Percentiles rank a stretch among this genome's conserved stretches.
These are phyloP conservation scores for Scyliorhinus canicula DNA, from an alignment of 2,797 vertebrate genomes.

Conservation along the genomic window DNA sequence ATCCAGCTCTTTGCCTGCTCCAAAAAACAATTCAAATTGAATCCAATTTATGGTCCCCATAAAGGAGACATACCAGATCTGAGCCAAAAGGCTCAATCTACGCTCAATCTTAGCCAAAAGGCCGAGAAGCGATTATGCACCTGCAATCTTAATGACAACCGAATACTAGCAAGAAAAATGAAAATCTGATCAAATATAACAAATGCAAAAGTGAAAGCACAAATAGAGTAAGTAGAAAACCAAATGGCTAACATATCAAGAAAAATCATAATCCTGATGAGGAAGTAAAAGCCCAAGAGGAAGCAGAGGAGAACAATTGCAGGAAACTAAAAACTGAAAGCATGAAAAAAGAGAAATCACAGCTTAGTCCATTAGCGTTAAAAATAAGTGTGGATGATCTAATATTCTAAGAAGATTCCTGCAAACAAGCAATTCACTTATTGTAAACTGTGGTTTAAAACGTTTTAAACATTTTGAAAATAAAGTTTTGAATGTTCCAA, in stretches of 20 bases:
- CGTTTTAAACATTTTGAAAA: not conserved
- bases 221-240: not conserved
- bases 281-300: slow-evolving; percentile 3
- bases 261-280: not conserved
- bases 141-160: too few species aligned
- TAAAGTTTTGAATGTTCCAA: not conserved
- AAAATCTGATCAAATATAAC: not conserved
- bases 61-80: too few species aligned
- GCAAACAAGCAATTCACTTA: not conserved
- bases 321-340: slow-evolving; percentile 27
- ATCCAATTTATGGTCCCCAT: too few species aligned
- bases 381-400: not conserved
- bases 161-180: not conserved
- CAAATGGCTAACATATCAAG: not conserved
- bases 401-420: not conserved
- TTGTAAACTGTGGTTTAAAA: not conserved
- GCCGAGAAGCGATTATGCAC: not conserved
- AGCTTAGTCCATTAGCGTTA: not conserved
- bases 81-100: too few species aligned
- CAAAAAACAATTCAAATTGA: too few species aligned
- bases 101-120: too few species aligned
- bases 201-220: not conserved
- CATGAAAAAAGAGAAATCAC: not conserved
- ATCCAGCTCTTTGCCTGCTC: too few species aligned
- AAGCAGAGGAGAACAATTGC: not conserved